A percentile compares a stretch with the other conserved stretches of the same genome.
Evolutionary conservation across 92 coral and sea anemone genomes (phyloP).

Genomic region (Porites lobata): DNA sequence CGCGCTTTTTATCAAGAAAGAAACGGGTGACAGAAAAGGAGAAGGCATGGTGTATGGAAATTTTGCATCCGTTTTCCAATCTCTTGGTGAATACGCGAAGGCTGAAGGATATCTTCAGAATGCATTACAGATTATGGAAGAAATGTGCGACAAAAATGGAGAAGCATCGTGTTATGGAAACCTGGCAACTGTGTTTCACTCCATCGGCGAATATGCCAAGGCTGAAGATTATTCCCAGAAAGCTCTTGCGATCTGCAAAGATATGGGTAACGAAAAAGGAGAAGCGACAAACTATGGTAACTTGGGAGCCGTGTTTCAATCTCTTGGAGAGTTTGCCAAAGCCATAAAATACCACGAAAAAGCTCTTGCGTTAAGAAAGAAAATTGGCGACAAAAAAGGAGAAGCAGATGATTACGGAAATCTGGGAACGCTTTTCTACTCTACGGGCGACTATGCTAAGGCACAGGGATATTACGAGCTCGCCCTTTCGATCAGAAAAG

Average conservation of each 20-base stretch:
- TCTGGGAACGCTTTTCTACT: not conserved
- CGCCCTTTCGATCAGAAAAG: not conserved
- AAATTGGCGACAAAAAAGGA: not conserved
- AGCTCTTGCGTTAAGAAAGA: not conserved
- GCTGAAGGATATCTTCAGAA: not conserved
- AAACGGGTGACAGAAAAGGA: slow-evolving; percentile 7
- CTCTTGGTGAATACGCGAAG: not conserved
- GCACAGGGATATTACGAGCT: not conserved
- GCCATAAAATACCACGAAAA: not conserved
- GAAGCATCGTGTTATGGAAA: not conserved
- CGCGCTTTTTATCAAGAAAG: not conserved
- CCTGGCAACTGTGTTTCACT: not conserved
- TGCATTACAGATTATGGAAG: not conserved
- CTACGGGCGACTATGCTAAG: not conserved
- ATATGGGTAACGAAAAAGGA: not conserved
- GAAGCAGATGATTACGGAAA: not conserved
- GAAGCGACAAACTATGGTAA: not conserved
- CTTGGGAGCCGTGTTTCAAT: not conserved
- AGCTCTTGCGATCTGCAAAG: not conserved
- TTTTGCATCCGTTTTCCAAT: not conserved
- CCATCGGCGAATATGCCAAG: not conserved
- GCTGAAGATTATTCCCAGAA: not conserved
- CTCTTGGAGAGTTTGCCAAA: not conserved
- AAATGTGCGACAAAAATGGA: not conserved
- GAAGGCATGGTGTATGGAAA: not conserved